phyloP scores from a whole-genome alignment of 2,113 vertebrate species.

The Sinocyclocheilus rhinocerous region DNA sequence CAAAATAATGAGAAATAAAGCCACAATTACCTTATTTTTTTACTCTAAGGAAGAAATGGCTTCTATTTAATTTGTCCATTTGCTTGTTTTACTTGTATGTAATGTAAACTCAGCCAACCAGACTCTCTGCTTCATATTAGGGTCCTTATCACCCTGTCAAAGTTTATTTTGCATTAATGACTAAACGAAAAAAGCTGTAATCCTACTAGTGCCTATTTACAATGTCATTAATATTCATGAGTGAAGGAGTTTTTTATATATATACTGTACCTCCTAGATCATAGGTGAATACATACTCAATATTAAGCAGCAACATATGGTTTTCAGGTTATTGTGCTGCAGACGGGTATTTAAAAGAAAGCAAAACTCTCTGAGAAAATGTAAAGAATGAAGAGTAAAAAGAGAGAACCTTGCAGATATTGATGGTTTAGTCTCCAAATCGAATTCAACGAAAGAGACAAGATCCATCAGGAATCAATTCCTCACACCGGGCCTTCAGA shows the following conservation, averaged over 20 bases:
- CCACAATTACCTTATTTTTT: no score
- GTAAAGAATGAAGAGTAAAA: conserved; percentile 1
- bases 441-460: conserved; percentile 41
- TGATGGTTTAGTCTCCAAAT: conserved; percentile 29
- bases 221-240: neutral
- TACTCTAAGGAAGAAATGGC: no score
- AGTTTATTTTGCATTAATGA: neutral
- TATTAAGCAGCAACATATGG: conserved; percentile 3
- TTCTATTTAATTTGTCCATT: no score
- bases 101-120: no score
- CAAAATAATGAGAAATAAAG: no score
- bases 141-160: neutral
- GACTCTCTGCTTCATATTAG: neutral
- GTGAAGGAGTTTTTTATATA: neutral
- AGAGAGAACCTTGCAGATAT: neutral
- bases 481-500: conserved; percentile 44
- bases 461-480: conserved; percentile 45
- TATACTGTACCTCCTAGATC: neutral
- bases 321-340: neutral
- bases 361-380: neutral
- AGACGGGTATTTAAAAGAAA: neutral
- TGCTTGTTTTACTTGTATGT: no score
- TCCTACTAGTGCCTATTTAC: neutral
- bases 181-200: neutral
- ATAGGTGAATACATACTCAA: neutral